Percentiles rank a stretch among this genome's conserved stretches.
Evolutionary conservation across 2,113 vertebrate genomes (phyloP).

Genomic region (Rhinogobius similis): DNA sequence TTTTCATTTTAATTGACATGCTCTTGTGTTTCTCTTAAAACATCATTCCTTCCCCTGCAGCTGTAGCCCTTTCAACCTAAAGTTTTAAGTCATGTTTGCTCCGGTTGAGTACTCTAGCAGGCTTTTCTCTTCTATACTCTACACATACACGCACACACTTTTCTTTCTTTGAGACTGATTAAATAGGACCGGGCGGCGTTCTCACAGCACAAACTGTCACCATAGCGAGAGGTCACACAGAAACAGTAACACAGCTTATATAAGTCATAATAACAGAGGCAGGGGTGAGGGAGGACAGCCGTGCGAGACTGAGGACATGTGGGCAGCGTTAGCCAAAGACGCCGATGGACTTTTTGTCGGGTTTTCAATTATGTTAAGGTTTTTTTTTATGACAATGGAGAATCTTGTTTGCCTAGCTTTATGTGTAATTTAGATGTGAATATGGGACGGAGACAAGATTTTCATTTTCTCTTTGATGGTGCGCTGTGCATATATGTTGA

Average conservation of each 20-base stretch:
- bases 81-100: slow-evolving; percentile 42
- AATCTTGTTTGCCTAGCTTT: background rate
- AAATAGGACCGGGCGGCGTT: slow-evolving; percentile 54
- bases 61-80: slow-evolving; percentile 21
- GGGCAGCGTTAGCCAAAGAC: background rate
- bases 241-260: slow-evolving; percentile 72
- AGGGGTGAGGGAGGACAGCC: slow-evolving; percentile 12
- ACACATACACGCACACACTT: slow-evolving; percentile 24
- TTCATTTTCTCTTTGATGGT: background rate
- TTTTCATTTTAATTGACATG: slow-evolving; percentile 18
- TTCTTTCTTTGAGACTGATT: slow-evolving; percentile 62
- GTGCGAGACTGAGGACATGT: slow-evolving; percentile 3
- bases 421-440: background rate
- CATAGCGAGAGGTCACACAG: slow-evolving; percentile 71
- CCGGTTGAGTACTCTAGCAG: slow-evolving; percentile 31
- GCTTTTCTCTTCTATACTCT: slow-evolving; percentile 16
- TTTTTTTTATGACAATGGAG: background rate
- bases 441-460: background rate
- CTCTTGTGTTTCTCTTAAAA: slow-evolving; percentile 25
- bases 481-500: background rate
- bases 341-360: background rate
- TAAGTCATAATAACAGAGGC: slow-evolving; percentile 69
- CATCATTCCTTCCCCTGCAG: slow-evolving; percentile 21
- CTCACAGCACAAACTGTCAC: slow-evolving; percentile 70
- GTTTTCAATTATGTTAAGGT: background rate